phyloP scores from a whole-genome alignment of 1,140 invertebrate genomes.

The Pissodes strobi region DNA sequence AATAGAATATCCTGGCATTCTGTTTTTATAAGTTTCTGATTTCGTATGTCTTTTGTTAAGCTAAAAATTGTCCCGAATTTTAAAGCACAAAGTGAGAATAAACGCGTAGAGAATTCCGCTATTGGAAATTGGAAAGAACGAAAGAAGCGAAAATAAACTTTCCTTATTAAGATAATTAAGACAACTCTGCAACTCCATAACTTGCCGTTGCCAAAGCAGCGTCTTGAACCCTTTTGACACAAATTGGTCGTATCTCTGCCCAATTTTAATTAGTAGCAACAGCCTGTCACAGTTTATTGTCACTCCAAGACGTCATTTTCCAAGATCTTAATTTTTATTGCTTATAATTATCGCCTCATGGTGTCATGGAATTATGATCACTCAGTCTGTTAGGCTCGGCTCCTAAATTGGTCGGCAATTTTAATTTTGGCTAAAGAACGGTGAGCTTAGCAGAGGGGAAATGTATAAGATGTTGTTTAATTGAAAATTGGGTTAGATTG shows the following conservation, averaged over 20 bases:
- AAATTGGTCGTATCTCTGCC: conserved; percentile 35
- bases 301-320: conserved; percentile 34
- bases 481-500: background rate
- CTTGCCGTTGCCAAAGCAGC: conserved; percentile 19
- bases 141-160: conserved; percentile 15
- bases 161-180: conserved; percentile 32
- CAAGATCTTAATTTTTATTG: conserved; percentile 37
- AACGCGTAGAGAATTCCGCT: background rate
- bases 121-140: background rate
- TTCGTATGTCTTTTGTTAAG: too few relatives aligned
- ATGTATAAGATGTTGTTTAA: background rate
- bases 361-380: conserved; percentile 30
- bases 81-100: background rate
- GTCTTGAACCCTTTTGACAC: conserved; percentile 33
- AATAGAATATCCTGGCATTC: too few relatives aligned
- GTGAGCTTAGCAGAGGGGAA: background rate
- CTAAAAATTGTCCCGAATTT: too few relatives aligned
- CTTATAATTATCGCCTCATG: conserved; percentile 37
- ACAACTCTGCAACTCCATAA: conserved; percentile 24
- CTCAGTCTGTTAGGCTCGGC: conserved; percentile 18
- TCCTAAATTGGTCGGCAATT: conserved; percentile 28
- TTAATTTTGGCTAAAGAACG: conserved; percentile 18
- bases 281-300: conserved; percentile 36
- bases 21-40: too few relatives aligned
- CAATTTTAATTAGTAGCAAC: conserved; percentile 36